phyloP scores from a whole-genome alignment of 2,113 vertebrate species.

The Ranitomeya imitator region DNA sequence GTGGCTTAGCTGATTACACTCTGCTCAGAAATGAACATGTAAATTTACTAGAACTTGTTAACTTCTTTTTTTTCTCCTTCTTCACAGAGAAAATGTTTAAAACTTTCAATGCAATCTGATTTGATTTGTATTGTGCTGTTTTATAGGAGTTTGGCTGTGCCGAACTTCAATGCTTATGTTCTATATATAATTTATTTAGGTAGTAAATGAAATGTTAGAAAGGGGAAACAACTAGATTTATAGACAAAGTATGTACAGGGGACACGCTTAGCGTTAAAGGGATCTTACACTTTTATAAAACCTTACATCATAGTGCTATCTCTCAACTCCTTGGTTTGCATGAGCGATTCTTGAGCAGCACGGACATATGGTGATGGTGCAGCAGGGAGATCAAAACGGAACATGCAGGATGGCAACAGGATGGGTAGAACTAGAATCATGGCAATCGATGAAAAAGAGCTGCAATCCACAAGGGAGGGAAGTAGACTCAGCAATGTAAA shows the following conservation, averaged over 20 bases:
- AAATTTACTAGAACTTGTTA: constrained; percentile 67
- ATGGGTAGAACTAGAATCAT: too few species aligned
- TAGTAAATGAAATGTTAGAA: constrained; percentile 32
- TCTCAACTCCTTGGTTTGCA: too few species aligned
- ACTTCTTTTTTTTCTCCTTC: constrained; percentile 15
- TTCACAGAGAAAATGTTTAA: constrained; percentile 19
- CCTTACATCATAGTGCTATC: neutral
- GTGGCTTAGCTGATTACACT: constrained; percentile 75
- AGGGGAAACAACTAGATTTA: neutral
- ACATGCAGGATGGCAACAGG: too few species aligned
- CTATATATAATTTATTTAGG: constrained; percentile 39
- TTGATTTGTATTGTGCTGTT: constrained; percentile 45
- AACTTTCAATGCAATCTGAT: constrained; percentile 46
- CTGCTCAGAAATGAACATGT: constrained; percentile 72
- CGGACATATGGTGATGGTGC: too few species aligned
- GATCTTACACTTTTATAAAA: neutral
- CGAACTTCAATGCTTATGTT: constrained; percentile 18
- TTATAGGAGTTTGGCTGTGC: constrained; percentile 44
- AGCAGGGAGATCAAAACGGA: too few species aligned
- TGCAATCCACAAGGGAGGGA: too few species aligned
- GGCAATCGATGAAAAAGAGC: too few species aligned
- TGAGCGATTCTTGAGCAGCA: too few species aligned
- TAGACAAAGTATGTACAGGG: neutral
- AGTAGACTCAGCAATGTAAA: too few species aligned
- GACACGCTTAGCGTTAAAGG: neutral